Base-by-base conservation (phyloP, 2,888 invertebrate genomes). In the Trichopria drosophilae region DNA sequence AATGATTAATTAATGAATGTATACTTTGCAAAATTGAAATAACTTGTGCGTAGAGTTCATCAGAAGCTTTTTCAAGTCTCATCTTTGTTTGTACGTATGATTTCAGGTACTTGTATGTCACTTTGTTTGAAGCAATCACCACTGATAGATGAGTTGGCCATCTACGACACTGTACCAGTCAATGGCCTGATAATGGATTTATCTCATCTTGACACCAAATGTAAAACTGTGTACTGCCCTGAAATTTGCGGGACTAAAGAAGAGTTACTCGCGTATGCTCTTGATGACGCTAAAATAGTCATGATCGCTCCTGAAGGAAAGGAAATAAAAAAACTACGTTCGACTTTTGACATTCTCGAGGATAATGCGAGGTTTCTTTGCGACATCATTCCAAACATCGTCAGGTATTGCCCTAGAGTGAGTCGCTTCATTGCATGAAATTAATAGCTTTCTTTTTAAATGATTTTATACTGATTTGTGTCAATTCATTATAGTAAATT, bases 301-400 rank as follows among this genome's bases (percentile, higher is more conserved):
- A 77, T 88, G 37, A 81, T 86, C 32, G 80, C 84, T 1, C 85
- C 86, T 12, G 34, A 42, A 10, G 86, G 85, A 49, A 76, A 81
- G 15, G 76, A 22, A 80, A 83, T 58, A 80, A 83, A 64, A 77
- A 19, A 9, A 16, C 19, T 19, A 29, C 16, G 16, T 12, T 5
- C 12, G 51, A 82, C 82, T 59, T 81, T 83, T 58, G 80, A 83
- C 64, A 77, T 84, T 59, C 81, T 88, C 66, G 78, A 68, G 19
- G 61, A 63, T 12, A 82, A 82, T 60, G 77, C 76, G 0, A 60
- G 70, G 9, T 76, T 78, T 1, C 26, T 72, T n/a, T 52, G 62
- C 24, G 55, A 64, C 19, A 46, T 63, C 22, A 41, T 71, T 12
- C 61, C 66, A 1, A 56, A 45, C 7, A 39, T 71, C 3, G 49